A percentile compares a stretch with the other conserved stretches of the same genome.
phyloP scores from a whole-genome alignment of 2,888 invertebrate genomes.

The Xestia xanthographa region DNA sequence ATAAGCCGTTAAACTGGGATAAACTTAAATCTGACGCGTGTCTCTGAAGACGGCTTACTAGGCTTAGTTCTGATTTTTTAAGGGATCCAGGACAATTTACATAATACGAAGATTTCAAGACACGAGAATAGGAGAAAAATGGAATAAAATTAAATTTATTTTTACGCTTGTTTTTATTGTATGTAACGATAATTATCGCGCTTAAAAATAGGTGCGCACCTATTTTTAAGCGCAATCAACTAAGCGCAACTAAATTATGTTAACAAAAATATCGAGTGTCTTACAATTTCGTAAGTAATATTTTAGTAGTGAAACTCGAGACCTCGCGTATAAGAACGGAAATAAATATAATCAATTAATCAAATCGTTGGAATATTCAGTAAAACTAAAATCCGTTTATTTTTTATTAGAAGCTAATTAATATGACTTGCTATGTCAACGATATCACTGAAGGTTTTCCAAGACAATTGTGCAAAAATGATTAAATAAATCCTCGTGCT shows the following conservation, averaged over 20 bases:
- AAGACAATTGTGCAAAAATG: constrained; percentile 1
- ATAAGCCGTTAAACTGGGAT: constrained; percentile 7
- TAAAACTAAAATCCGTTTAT: background rate
- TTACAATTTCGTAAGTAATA: background rate
- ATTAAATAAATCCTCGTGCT: constrained; percentile 1
- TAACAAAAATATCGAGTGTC: background rate
- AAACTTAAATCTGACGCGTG: constrained; percentile 12
- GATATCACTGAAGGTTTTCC: background rate
- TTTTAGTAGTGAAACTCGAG: background rate
- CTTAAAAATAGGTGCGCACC: too few relatives aligned
- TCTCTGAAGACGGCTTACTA: background rate
- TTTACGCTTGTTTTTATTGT: background rate
- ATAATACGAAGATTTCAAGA: background rate
- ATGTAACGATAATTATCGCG: too few relatives aligned
- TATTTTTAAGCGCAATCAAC: too few relatives aligned
- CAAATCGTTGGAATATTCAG: background rate
- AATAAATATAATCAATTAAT: background rate
- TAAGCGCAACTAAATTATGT: too few relatives aligned
- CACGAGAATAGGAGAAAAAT: too few relatives aligned
- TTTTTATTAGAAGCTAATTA: background rate
- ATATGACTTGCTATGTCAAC: background rate
- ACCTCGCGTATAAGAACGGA: background rate
- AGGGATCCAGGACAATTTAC: background rate
- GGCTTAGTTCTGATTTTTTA: constrained; percentile 4
- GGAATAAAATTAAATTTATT: background rate